Percentiles rank a stretch among this genome's conserved stretches.
Evolutionary conservation across 2,888 invertebrate species (phyloP).

Genomic region (Liopterus haemorrhoidalis): DNA sequence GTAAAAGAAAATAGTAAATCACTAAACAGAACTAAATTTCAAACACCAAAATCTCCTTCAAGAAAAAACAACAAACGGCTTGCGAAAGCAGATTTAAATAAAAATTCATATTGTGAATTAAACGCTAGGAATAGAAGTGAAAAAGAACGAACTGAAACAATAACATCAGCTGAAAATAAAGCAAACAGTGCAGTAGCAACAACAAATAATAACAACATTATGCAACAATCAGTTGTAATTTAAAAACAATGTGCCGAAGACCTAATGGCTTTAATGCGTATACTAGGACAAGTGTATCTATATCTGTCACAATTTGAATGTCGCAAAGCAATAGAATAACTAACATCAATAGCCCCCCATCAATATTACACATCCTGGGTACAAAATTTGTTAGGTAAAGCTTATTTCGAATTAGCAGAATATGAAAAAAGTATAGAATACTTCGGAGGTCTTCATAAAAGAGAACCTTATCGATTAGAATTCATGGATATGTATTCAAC

Average conservation of each 20-base stretch:
- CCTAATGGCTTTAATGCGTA: slow-evolving; percentile 70
- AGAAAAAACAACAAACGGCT: slow-evolving; percentile 82
- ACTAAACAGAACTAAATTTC: slow-evolving; percentile 79
- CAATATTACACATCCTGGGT: slow-evolving; percentile 90
- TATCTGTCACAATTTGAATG: slow-evolving; percentile 80
- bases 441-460: slow-evolving; percentile 72
- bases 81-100: slow-evolving; percentile 64
- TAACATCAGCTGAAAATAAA: slow-evolving; percentile 54
- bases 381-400: slow-evolving; percentile 79
- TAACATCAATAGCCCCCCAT: slow-evolving; percentile 73
- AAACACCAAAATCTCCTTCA: slow-evolving; percentile 83
- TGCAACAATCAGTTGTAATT: slow-evolving; percentile 42
- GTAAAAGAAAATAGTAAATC: slow-evolving; percentile 94
- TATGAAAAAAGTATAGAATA: slow-evolving; percentile 78
- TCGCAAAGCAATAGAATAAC: slow-evolving; percentile 71
- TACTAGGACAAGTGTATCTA: slow-evolving; percentile 78
- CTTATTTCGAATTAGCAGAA: slow-evolving; percentile 86
- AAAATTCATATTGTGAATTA: slow-evolving; percentile 66
- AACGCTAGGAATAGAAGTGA: slow-evolving; percentile 63
- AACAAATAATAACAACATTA: slow-evolving; percentile 44
- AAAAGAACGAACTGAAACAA: slow-evolving; percentile 58
- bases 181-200: slow-evolving; percentile 45
- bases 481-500: slow-evolving; percentile 95
- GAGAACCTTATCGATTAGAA: slow-evolving; percentile 78
- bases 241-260: slow-evolving; percentile 62